Conservation (phyloP, 2,797 vertebrate species). For the Scolopax bukidnonensis region DNA sequence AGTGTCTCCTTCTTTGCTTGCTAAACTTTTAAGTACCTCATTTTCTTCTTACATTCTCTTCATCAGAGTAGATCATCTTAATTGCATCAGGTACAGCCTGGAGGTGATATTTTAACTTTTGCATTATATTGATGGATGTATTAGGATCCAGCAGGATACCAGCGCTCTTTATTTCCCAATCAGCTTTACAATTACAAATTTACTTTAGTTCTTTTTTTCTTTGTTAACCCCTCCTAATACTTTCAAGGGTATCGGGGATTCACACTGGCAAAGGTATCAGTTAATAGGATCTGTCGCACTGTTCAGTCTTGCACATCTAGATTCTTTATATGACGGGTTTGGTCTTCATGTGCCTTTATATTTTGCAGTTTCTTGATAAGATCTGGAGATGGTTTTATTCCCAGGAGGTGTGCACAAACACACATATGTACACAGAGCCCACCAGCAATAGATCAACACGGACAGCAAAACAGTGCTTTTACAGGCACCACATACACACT, state of each 20-base stretch:
- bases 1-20: not conserved
- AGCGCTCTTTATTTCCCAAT: not conserved
- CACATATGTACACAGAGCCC: not conserved
- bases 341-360: not conserved
- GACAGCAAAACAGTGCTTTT: not conserved
- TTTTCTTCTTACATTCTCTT: not conserved
- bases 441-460: not conserved
- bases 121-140: not conserved
- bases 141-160: not conserved
- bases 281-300: not conserved
- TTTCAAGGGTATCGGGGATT: not conserved
- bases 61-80: not conserved
- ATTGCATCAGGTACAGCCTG: not conserved
- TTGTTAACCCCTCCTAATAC: not conserved
- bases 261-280: not conserved
- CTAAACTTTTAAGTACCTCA: not conserved
- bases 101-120: not conserved
- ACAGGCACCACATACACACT: not conserved
- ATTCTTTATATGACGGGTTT: not conserved
- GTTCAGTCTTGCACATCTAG: not conserved
- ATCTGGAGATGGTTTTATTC: not conserved
- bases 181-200: not conserved
- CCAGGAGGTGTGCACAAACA: not conserved
- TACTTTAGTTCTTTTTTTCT: not conserved
- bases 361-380: not conserved